These are phyloP conservation scores for Apodemus speciosus DNA, from an alignment of 2,113 vertebrate species.

Conservation along the genomic window DNA sequence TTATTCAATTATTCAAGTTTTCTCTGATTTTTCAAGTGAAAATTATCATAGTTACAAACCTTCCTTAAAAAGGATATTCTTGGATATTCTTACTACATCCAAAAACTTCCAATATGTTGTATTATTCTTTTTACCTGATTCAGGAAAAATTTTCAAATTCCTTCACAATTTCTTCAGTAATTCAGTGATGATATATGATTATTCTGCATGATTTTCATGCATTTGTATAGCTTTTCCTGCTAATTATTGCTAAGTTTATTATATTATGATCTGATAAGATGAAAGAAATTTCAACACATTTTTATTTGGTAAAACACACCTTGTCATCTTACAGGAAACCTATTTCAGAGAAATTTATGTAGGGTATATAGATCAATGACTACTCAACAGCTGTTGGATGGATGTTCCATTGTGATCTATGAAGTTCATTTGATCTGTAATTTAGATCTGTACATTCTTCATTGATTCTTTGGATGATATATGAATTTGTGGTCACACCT, in stretches of 20 bases:
- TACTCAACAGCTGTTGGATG: neutral
- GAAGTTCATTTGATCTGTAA: neutral
- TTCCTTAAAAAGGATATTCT: neutral
- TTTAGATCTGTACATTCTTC: neutral
- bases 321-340: neutral
- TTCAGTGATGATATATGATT: neutral
- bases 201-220: neutral
- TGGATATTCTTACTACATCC: neutral
- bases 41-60: neutral
- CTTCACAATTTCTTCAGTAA: neutral
- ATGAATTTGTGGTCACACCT: neutral
- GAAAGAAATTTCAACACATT: neutral
- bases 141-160: neutral
- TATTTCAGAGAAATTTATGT: neutral
- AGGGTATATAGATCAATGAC: neutral
- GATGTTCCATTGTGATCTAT: neutral
- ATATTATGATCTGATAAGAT: neutral
- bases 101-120: neutral
- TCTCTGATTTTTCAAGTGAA: neutral
- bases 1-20: neutral
- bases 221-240: neutral
- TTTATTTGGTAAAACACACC: neutral
- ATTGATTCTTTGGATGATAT: neutral
- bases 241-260: neutral
- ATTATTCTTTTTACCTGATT: neutral